A percentile compares a stretch with the other conserved stretches of the same genome.
phyloP scores from a whole-genome alignment of 53 echinoderm and acorn worm genomes.

The Holothuria scabra region DNA sequence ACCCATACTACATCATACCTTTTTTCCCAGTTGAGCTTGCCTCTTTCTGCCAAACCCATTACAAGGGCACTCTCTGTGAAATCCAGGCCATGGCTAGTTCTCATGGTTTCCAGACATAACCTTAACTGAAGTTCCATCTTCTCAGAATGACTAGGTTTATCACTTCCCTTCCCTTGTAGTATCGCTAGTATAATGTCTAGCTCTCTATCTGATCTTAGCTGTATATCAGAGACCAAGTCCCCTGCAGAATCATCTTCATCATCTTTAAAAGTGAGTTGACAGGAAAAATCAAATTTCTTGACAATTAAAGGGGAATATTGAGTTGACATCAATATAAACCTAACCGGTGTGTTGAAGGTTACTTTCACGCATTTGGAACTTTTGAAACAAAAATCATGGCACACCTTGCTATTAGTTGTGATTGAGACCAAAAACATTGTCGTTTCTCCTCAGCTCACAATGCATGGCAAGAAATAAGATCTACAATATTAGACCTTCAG shows the following conservation, averaged over 20 bases:
- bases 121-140: slow-evolving; percentile 77
- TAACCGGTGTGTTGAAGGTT: too few species aligned
- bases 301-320: neutral
- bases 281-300: neutral
- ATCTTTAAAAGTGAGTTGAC: slow-evolving; percentile 21
- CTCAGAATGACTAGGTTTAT: slow-evolving; percentile 75
- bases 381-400: too few species aligned
- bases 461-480: too few species aligned
- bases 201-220: slow-evolving; percentile 83
- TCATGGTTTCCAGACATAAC: slow-evolving; percentile 72
- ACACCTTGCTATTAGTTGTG: too few species aligned
- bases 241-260: slow-evolving; percentile 53
- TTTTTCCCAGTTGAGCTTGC: slow-evolving; percentile 82
- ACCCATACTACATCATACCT: slow-evolving; percentile 46
- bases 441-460: too few species aligned
- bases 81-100: slow-evolving; percentile 72
- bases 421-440: too few species aligned
- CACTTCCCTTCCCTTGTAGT: slow-evolving; percentile 64
- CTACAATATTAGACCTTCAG: too few species aligned
- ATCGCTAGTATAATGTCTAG: slow-evolving; percentile 76
- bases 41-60: slow-evolving; percentile 88
- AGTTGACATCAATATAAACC: neutral
- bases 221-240: slow-evolving; percentile 81
- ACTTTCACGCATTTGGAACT: too few species aligned
- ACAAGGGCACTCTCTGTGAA: slow-evolving; percentile 89